phyloP scores from a whole-genome alignment of 2,797 vertebrate genomes.

The Falco cherrug region DNA sequence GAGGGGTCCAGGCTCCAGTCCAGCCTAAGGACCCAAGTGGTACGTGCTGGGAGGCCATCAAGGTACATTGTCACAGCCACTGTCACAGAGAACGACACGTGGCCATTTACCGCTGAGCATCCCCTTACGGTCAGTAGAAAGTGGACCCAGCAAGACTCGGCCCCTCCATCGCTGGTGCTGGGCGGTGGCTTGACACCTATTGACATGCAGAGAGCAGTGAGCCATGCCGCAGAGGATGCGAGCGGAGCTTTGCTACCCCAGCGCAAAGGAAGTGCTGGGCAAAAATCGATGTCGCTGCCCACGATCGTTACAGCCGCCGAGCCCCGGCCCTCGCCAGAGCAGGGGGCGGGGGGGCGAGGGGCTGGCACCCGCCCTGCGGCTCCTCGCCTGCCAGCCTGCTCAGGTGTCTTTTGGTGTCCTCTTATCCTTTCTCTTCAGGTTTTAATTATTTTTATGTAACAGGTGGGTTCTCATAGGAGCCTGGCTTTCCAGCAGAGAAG shows the following conservation, averaged over 20 bases:
- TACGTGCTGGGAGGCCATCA: not conserved
- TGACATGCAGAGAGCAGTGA: not conserved
- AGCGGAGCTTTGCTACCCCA: not conserved
- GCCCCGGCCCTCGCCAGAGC: not conserved
- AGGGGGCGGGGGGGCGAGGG: not conserved
- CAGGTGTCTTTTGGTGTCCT: not conserved
- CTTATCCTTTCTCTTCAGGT: constrained; percentile 5
- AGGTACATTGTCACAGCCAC: not conserved
- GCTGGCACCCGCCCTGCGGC: rapidly evolving
- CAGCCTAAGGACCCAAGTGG: not conserved
- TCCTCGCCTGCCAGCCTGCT: not conserved
- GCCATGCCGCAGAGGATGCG: not conserved
- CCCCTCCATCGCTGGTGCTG: not conserved
- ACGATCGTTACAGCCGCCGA: not conserved
- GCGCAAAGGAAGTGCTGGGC: not conserved
- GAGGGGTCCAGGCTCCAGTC: not conserved
- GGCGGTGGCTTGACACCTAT: constrained; percentile 32
- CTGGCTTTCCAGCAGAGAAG: constrained; percentile 30
- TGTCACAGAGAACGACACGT: not conserved
- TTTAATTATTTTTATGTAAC: constrained; percentile 24
- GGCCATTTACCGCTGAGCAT: constrained; percentile 2
- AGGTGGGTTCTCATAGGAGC: not conserved
- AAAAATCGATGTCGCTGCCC: constrained; percentile 18
- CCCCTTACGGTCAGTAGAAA: not conserved
- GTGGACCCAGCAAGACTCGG: not conserved